Evolutionary conservation across 2,113 vertebrate genomes (phyloP), one percentile per base, ranked within the genome.

Genomic region (Bos javanicus): DNA sequence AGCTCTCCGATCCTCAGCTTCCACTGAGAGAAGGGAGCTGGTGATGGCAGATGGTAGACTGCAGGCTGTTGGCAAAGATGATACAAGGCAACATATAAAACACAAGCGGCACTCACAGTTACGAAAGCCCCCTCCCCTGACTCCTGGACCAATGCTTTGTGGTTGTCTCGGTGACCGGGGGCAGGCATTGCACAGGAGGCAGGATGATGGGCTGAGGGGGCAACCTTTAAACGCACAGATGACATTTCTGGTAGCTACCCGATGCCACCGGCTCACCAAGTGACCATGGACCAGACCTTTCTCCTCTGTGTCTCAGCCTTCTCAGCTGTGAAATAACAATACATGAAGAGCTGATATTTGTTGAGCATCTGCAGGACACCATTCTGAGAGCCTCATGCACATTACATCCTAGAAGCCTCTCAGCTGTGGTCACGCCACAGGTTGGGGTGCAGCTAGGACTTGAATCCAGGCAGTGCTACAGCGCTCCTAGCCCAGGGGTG

Each of bases 401-500:
- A 16, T 54, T 5, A 4, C 23, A 11, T 21, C 57, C 23, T 15
- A 4, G 9, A n/a, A 60, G 46, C 56, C 56, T 83, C 64, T 33
- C 19, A 26, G 48, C 26, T 52, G 14, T 25, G 48, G 11, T 14
- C 78, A 21, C 16, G 0, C 7, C 19, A n/a, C 54, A 23, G 74
- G 23, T 17, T 86, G 71, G 81, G 28, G 50, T 23, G 30, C 26
- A 12, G 11, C 11, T 12, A 50, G 46, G 28, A 48, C 48, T 13
- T 23, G 26, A 62, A 64, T 43, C 25, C 36, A 39, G 50, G 56
- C 48, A 11, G 21, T 14, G 25, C 11, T 5, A 1, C 10, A 2
- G 28, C 0, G 2, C 52, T 67, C 15, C 67, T 46, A 4, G 50
- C 39, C 80, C 48, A 5, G 78, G 17, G 64, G 11, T 1, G 0